Base-by-base conservation (phyloP, 2,113 vertebrate species). In the Chloropsis hardwickii region DNA sequence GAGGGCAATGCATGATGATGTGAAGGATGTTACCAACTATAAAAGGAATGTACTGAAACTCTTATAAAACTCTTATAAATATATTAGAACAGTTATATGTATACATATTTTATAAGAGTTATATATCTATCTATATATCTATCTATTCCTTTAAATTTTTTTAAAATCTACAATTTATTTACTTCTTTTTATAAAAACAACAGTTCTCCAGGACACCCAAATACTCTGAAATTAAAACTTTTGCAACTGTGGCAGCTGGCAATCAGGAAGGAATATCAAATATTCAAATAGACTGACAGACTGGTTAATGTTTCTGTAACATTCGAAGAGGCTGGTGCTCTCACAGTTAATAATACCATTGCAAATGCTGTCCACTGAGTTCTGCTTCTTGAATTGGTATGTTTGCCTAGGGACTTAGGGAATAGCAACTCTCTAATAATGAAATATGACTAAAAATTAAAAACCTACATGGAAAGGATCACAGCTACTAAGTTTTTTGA, bases 381-480 rank as follows among this genome's bases (percentile, higher is more conserved):
- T 80, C 76, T 77, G 23, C 88, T 94, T 86, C 73, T 79, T 77
- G 57, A 72, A 67, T 92, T 86, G 88, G 33, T 40, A 44, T 37
- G 45, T 66, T 91, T 91, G 58, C 80, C 61, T 57, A 47, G 80
- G 37, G 92, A 70, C 40, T 74, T 88, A 42, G n/a, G 21, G 12
- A 86, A 58, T 5, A 92, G 62, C 61, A 94, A 87, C 47, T 88
- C 33, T 80, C 31, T 92, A 88, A 70, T 81, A 92, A 96, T 77
- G 42, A 91, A 83, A 77, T 80, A 85, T 19, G 56, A 86, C 76
- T 39, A 78, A 86, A 88, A 76, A 92, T 86, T 86, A 40, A 93
- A 97, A 96, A 37, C 53, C 71, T 94, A 88, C 80, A 94, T 21
- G 31, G 94, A 90, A 95, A 95, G 45, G 71, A 67, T 77, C 61